Evolutionary conservation across 2,113 vertebrate species (phyloP), one percentile per base, ranked within the genome.

Genomic region (Centropristis striata): DNA sequence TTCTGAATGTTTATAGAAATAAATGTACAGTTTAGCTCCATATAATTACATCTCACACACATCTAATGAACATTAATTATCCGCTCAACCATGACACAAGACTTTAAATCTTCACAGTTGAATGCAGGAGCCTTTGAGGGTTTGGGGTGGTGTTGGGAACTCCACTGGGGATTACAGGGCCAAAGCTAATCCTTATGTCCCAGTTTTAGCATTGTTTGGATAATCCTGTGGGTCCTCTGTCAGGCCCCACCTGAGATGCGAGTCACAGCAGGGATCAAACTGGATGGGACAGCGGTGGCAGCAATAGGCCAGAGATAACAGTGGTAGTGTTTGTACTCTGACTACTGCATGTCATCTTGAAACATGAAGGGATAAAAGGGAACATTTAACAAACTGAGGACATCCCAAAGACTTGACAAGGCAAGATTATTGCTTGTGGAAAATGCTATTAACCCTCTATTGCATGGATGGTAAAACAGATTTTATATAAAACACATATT

Each of bases 181-280:
- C 71, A 74, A 42, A 83, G n/a, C 15, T 86, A 85, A 90, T 92
- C 86, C 67, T 71, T 27, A 53, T 85, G 86, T 84, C 74, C 84
- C 81, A 88, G 78, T 90, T 90, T 72, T 60, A 78, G 51, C 73
- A 81, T 80, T 84, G 88, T 88, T 85, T 81, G 75, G 81, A 86
- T 91, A 90, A 90, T 91, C 83, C 89, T 65, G 28, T 63, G 68
- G 64, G 80, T 71, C 77, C 66, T 80, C 65, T 81, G 67, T 79
- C 44, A 77, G 70, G 58, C 67, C 67, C 49, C 67, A 85, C 58
- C 83, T 85, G 81, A 80, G 71, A 88, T 60, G 64, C 36, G 39
- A 80, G 55, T 53, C 1, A 67, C 71, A 53, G 44, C 44, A 47
- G 71, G 72, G 78, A 77, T 76, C 16, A 80, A 79, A 64, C 49